Percentiles rank a stretch among this genome's conserved stretches.
These are phyloP conservation scores for Drosophila neotestacea DNA, from an alignment of 2,888 invertebrate species.

Conservation along the genomic window DNA sequence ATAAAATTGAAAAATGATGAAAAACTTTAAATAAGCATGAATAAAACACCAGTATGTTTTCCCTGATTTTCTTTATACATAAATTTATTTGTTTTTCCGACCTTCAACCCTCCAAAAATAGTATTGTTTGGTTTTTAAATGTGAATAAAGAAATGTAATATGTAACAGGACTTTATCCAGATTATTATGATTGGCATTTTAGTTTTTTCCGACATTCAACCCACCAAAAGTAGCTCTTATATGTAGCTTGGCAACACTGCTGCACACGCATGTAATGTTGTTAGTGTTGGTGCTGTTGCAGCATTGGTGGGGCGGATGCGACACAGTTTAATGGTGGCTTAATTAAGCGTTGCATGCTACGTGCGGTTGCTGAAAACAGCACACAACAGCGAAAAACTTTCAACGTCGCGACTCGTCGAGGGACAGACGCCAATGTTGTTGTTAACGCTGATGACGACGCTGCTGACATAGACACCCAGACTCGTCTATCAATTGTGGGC, in stretches of 20 bases:
- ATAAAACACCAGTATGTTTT: no score
- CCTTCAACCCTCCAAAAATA: no score
- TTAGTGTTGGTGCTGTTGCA: neutral
- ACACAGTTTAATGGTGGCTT: conserved; percentile 71
- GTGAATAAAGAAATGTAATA: no score
- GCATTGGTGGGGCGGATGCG: conserved; percentile 48
- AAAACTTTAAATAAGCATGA: no score
- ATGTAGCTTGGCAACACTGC: conserved; percentile 9
- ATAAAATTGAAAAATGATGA: no score
- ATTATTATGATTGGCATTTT: no score
- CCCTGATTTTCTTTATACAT: no score
- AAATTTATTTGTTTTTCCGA: no score
- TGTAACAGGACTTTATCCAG: no score
- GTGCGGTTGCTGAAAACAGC: conserved; percentile 59
- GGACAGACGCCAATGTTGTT: conserved; percentile 17
- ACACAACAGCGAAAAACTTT: conserved; percentile 58
- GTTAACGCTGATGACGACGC: conserved; percentile 9
- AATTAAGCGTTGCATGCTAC: conserved; percentile 77
- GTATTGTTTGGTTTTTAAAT: no score
- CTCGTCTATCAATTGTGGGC: conserved; percentile 49
- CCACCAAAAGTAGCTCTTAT: no score
- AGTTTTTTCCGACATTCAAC: no score
- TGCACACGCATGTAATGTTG: conserved; percentile 30
- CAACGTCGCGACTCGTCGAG: conserved; percentile 34
- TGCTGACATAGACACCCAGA: conserved; percentile 51